A percentile compares a stretch with the other conserved stretches of the same genome.
Conservation (phyloP, 2,888 invertebrate genomes). For the Ctena decussata region DNA sequence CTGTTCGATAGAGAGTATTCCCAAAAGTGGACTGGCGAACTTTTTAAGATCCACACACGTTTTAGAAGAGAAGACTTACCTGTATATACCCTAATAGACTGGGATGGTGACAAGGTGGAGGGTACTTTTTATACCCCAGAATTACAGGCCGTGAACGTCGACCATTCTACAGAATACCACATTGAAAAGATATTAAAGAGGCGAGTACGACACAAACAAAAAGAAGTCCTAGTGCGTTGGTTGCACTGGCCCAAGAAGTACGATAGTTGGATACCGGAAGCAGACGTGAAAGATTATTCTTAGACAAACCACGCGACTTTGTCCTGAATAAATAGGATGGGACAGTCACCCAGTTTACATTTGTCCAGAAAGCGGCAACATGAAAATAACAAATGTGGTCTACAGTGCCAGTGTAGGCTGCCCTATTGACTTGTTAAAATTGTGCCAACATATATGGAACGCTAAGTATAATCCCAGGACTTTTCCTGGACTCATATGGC, state of each 20-base stretch:
- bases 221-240: slow-evolving; percentile 53
- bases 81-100: slow-evolving; percentile 38
- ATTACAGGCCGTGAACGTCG: slow-evolving; percentile 45
- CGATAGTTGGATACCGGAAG: slow-evolving; percentile 40
- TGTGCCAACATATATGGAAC: no score
- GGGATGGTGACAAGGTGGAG: slow-evolving; percentile 35
- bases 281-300: slow-evolving; percentile 23
- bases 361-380: no score
- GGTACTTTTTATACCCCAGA: slow-evolving; percentile 50
- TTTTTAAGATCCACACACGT: slow-evolving; percentile 33
- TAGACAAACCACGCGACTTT: neutral
- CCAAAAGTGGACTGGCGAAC: slow-evolving; percentile 16
- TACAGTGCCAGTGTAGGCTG: no score
- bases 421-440: no score
- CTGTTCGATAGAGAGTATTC: no score
- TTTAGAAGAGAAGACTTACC: slow-evolving; percentile 31
- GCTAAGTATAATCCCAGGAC: no score
- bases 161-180: slow-evolving; percentile 31
- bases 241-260: slow-evolving; percentile 60
- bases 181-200: slow-evolving; percentile 48
- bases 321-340: no score
- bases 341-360: no score
- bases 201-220: slow-evolving; percentile 25
- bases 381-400: no score
- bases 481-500: no score